Base-by-base conservation (phyloP, 2,113 vertebrate species). In the Oxyura jamaicensis region DNA sequence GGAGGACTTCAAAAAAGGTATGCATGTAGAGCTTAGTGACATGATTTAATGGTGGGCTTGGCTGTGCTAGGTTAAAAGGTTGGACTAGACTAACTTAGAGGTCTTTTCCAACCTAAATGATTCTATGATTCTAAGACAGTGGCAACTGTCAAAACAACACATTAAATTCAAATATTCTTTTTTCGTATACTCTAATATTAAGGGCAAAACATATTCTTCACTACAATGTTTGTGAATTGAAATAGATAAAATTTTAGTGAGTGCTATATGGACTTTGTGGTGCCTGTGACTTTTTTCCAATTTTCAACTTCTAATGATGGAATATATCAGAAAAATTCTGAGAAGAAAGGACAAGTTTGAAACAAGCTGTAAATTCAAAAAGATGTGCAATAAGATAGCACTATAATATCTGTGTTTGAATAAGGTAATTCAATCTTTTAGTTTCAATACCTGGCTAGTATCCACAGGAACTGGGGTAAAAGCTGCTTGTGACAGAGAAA, bases 391-490 rank as follows among this genome's bases (percentile, higher is more conserved):
- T 41, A 77, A 71, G 22, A 31, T 0, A 55, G 6, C 7, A 3
- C 6, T 65, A 13, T 5, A 68, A 29, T 18, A 65, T 2, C 0
- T n/a, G 9, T 60, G 9, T 33, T 76, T 72, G 21, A 75, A 67
- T 91, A 52, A 6, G 5, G 82, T 85, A 62, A 83, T 11, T 5
- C 13, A 13, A 4, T 76, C 33, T 21, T 67, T 36, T n/a, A 9
- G 11, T 71, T 73, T 50, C 9, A 19, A 55, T 97, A 99, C 99
- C 98, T 99, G 99, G 91, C 98, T 99, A 76, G 99, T 99, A 91
- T 99, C 99, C 86, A 99, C 99, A 39, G 99, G 99, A 77, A 98
- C 97, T 1, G 99, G 99, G 1, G 99, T 99, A 96, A 99, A 99
- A 66, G 99, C 99, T 42, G 99, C 99, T 97, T 99, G 99, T 22